These are phyloP conservation scores for Drosophila anceps DNA, from an alignment of 2,888 invertebrate species.

Conservation along the genomic window DNA sequence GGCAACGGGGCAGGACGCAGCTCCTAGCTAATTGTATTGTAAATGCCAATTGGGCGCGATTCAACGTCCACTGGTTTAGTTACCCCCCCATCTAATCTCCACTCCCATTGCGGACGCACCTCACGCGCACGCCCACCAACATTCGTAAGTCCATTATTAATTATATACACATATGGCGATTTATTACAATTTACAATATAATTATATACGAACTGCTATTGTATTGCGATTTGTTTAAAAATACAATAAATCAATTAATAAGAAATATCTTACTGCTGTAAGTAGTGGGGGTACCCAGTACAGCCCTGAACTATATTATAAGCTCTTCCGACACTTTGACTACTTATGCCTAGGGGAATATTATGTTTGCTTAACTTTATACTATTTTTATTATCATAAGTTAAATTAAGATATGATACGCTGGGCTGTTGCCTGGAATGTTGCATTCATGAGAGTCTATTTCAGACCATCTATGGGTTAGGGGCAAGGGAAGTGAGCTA, in stretches of 20 bases:
- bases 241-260: conserved; percentile 46
- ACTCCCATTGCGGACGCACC: conserved; percentile 9
- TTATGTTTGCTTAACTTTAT: neutral
- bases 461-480: neutral
- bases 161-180: conserved; percentile 50
- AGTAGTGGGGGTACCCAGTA: neutral
- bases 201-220: conserved; percentile 59
- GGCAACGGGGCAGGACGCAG: neutral
- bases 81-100: conserved; percentile 18
- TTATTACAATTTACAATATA: conserved; percentile 66
- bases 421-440: neutral
- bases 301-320: neutral
- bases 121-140: conserved; percentile 31
- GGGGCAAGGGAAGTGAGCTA: conserved; percentile 61
- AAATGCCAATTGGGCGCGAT: conserved; percentile 15
- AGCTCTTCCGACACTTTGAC: neutral
- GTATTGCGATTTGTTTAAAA: conserved; percentile 63
- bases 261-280: conserved; percentile 5
- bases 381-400: neutral
- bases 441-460: neutral
- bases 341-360: neutral
- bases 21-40: conserved; percentile 38
- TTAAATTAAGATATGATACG: neutral
- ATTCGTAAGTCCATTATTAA: conserved; percentile 56
- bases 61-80: conserved; percentile 11